phyloP scores from a whole-genome alignment of 2,797 vertebrate species.

The Gallinago stenura region DNA sequence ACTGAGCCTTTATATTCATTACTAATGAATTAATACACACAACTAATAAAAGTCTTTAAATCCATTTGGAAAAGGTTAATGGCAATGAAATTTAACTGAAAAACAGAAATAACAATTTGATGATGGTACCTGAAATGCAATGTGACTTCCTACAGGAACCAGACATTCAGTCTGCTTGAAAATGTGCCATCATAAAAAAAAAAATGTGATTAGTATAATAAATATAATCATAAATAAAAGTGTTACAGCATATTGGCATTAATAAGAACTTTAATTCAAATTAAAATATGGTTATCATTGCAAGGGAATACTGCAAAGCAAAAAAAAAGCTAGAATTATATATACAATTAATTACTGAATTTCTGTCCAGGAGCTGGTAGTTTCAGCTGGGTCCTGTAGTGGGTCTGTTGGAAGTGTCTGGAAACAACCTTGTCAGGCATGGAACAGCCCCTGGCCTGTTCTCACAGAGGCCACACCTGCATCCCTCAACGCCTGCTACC shows the following conservation, averaged over 20 bases:
- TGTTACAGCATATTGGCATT: background rate
- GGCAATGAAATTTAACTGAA: background rate
- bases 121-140: background rate
- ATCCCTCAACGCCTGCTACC: accelerated
- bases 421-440: background rate
- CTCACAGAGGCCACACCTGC: background rate
- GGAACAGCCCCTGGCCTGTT: background rate
- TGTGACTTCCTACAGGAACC: background rate
- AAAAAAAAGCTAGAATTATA: background rate
- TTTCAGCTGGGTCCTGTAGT: background rate
- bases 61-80: background rate
- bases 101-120: background rate
- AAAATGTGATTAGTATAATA: background rate
- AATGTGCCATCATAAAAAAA: background rate
- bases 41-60: background rate
- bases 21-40: background rate
- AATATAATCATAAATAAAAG: background rate
- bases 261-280: background rate
- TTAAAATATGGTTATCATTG: background rate
- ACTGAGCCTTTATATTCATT: background rate
- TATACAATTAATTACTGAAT: background rate
- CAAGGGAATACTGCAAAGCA: background rate
- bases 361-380: background rate
- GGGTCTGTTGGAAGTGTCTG: background rate
- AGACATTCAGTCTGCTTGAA: background rate